phyloP scores from a whole-genome alignment of 1,140 invertebrate genomes.

The Ruditapes philippinarum region DNA sequence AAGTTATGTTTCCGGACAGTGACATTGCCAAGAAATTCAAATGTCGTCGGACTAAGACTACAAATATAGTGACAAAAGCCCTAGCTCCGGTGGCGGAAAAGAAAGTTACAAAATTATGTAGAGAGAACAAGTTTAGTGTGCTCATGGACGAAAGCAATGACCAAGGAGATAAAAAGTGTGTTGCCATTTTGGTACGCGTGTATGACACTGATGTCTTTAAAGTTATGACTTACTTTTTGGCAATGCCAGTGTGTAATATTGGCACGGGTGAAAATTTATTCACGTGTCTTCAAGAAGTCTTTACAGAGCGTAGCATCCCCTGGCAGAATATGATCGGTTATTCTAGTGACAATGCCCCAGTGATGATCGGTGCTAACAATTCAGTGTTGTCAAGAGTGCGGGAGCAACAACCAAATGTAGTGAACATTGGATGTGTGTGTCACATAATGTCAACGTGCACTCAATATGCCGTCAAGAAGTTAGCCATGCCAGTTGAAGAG shows the following conservation, averaged over 20 bases:
- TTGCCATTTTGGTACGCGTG: conserved; percentile 35
- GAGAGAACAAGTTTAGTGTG: neutral
- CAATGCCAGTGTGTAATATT: conserved; percentile 46
- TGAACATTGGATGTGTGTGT: conserved; percentile 49
- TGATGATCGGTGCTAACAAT: conserved; percentile 44
- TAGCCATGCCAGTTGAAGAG: conserved; percentile 14
- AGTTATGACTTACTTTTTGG: conserved; percentile 5
- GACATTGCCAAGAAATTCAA: conserved; percentile 13
- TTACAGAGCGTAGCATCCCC: neutral
- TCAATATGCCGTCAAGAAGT: conserved; percentile 24
- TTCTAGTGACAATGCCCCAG: conserved; percentile 21
- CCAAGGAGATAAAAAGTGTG: conserved; percentile 1
- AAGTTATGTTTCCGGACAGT: conserved; percentile 49
- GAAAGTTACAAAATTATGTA: conserved; percentile 2
- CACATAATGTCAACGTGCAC: conserved; percentile 34
- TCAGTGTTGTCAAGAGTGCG: conserved; percentile 39
- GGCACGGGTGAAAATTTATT: neutral
- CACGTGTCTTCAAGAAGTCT: neutral
- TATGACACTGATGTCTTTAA: neutral
- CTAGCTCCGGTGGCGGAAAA: conserved; percentile 5
- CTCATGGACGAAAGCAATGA: conserved; percentile 53
- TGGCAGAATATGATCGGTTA: conserved; percentile 28
- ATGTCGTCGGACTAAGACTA: conserved; percentile 53
- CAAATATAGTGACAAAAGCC: conserved; percentile 62
- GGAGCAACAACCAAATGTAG: conserved; percentile 38